Conservation (phyloP, 2,797 vertebrate genomes). For the Heteromormyrus szaboi region DNA sequence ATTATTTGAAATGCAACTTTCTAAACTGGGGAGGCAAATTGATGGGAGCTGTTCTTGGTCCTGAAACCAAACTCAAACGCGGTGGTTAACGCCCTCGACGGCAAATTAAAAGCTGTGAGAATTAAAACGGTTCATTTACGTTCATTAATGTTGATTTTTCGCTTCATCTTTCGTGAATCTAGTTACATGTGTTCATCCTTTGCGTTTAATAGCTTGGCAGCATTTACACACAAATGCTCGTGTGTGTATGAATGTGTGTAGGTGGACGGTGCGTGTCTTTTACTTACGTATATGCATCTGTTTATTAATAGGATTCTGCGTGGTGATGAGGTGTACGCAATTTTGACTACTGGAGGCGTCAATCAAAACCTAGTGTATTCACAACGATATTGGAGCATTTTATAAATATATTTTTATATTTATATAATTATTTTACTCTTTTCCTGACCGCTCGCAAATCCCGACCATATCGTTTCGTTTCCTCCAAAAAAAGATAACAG, state of each 20-base stretch:
- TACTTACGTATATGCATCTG: background rate
- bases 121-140: background rate
- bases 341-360: background rate
- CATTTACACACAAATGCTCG: background rate
- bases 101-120: background rate
- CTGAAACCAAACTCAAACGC: constrained; percentile 46
- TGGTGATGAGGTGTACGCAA: background rate
- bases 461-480: background rate
- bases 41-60: constrained; percentile 47
- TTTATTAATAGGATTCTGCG: constrained; percentile 6
- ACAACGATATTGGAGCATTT: constrained; percentile 10
- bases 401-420: background rate
- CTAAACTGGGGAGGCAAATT: background rate
- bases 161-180: background rate
- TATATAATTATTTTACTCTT: constrained; percentile 10
- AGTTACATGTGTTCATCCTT: background rate
- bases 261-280: background rate
- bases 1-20: background rate
- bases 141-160: background rate
- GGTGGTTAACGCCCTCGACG: constrained; percentile 59
- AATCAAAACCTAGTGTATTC: constrained; percentile 21
- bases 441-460: background rate
- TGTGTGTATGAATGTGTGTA: background rate
- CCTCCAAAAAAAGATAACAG: background rate
- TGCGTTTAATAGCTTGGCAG: background rate